A percentile compares a stretch with the other conserved stretches of the same genome.
phyloP scores from a whole-genome alignment of 1,140 invertebrate genomes.

The Vollenhovia emeryi region DNA sequence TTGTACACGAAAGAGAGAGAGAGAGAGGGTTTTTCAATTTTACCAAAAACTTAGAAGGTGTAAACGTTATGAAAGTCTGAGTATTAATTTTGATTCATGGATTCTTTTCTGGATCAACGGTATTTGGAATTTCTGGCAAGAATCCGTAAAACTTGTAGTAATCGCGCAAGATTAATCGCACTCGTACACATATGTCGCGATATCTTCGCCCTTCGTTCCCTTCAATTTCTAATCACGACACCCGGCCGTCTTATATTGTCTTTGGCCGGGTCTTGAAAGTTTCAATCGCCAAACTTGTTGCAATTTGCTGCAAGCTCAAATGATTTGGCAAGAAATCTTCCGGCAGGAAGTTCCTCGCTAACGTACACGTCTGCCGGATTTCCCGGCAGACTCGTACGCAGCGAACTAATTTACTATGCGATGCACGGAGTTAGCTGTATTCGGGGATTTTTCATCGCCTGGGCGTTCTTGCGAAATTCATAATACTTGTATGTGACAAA shows the following conservation, averaged over 20 bases:
- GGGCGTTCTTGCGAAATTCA: not conserved
- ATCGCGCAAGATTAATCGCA: conserved; percentile 10
- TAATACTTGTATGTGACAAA: not conserved
- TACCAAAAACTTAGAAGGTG: not conserved
- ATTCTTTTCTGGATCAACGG: too few species aligned
- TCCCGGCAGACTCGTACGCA: conserved; percentile 13
- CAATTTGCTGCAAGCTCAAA: conserved; percentile 22
- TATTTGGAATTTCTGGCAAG: not conserved
- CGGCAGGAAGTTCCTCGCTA: not conserved
- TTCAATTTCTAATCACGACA: conserved; percentile 30
- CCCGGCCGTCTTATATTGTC: conserved; percentile 9
- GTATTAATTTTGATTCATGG: not conserved
- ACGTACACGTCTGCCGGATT: conserved; percentile 14
- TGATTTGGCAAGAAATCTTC: conserved; percentile 35
- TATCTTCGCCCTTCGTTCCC: not conserved
- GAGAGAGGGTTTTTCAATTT: not conserved
- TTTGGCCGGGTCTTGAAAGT: conserved; percentile 13
- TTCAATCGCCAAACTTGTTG: conserved; percentile 36
- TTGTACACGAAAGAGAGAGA: not conserved
- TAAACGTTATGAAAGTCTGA: not conserved
- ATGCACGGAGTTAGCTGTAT: not conserved
- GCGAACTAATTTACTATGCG: conserved; percentile 21
- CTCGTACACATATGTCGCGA: not conserved
- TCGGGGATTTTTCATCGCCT: not conserved
- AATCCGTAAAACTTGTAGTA: conserved; percentile 6